These are phyloP conservation scores for Phocoena sinus DNA, from an alignment of 2,113 vertebrate genomes.

Conservation along the genomic window DNA sequence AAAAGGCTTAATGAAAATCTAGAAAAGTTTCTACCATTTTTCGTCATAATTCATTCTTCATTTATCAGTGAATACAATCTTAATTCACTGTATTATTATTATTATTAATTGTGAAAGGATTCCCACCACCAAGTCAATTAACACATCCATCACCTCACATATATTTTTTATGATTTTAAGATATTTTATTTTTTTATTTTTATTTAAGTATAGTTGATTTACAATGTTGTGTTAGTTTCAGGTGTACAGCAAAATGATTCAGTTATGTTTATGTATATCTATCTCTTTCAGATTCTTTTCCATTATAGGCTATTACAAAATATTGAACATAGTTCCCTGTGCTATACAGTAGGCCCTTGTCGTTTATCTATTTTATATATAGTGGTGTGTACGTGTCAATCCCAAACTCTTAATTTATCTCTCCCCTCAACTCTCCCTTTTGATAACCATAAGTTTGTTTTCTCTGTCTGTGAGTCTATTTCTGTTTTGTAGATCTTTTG, in stretches of 20 bases:
- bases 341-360: too few relatives aligned
- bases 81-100: neutral
- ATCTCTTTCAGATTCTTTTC: neutral
- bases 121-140: neutral
- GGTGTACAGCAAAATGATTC: neutral
- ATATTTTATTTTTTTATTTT: neutral
- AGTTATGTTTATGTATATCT: neutral
- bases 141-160: neutral
- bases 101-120: neutral
- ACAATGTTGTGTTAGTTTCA: neutral
- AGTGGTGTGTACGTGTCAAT: too few relatives aligned
- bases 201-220: neutral
- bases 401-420: too few relatives aligned
- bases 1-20: neutral
- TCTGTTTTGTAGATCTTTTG: too few relatives aligned
- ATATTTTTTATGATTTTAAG: neutral
- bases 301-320: neutral
- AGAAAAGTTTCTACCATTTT: neutral
- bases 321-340: too few relatives aligned
- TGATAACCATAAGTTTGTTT: too few relatives aligned
- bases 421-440: too few relatives aligned
- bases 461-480: neutral
- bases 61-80: neutral
- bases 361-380: too few relatives aligned
- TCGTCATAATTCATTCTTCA: neutral